Evolutionary conservation across 2,888 invertebrate genomes (phyloP).

Genomic region (Abrostola triplasia): DNA sequence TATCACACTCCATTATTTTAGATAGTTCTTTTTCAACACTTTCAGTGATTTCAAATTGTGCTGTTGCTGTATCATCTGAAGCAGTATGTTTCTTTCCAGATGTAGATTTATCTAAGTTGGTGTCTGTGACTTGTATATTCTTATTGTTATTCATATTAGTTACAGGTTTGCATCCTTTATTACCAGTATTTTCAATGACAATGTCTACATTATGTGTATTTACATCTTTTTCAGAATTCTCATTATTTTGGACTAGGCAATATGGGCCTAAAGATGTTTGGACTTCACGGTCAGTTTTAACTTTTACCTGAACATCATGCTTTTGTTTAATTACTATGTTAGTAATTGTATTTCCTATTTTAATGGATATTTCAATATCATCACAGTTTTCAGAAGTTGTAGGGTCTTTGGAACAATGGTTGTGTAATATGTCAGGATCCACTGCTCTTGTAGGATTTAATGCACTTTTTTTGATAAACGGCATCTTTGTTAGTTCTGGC

Average conservation of each 20-base stretch:
- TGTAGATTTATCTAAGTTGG: slow-evolving; percentile 56
- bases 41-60: slow-evolving; percentile 77
- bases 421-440: slow-evolving; percentile 36
- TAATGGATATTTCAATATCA: slow-evolving; percentile 81
- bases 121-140: slow-evolving; percentile 11
- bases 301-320: slow-evolving; percentile 74
- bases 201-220: slow-evolving; percentile 57
- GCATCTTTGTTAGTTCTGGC: slow-evolving; percentile 53
- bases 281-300: slow-evolving; percentile 74
- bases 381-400: slow-evolving; percentile 59
- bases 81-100: slow-evolving; percentile 78
- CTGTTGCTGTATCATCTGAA: slow-evolving; percentile 79
- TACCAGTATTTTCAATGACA: slow-evolving; percentile 43
- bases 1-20: slow-evolving; percentile 70
- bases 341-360: slow-evolving; percentile 75
- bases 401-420: slow-evolving; percentile 50
- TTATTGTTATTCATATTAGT: slow-evolving; percentile 27
- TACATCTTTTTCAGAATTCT: slow-evolving; percentile 23
- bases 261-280: slow-evolving; percentile 72
- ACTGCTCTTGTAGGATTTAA: slow-evolving; percentile 51
- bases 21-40: slow-evolving; percentile 81
- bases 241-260: slow-evolving; percentile 43
- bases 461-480: slow-evolving; percentile 72
- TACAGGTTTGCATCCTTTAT: slow-evolving; percentile 35
- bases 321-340: slow-evolving; percentile 79